Evolutionary conservation across 1,140 invertebrate genomes (phyloP).

Genomic region (Saccostrea echinata): DNA sequence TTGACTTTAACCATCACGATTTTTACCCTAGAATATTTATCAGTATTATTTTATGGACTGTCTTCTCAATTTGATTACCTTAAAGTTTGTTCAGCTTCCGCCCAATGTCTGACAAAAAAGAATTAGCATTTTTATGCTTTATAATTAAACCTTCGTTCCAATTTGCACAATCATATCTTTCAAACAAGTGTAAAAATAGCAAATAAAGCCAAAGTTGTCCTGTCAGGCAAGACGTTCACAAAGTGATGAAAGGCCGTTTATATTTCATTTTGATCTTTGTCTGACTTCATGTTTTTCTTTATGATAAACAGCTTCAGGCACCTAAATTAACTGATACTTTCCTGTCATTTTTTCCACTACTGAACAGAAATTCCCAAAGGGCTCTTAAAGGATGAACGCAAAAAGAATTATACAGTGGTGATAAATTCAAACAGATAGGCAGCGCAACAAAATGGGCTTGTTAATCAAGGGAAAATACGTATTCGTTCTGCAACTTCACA

Average conservation of each 20-base stretch:
- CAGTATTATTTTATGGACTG: too few relatives aligned
- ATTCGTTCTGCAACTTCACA: not conserved
- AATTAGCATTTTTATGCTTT: too few relatives aligned
- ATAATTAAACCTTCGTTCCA: too few relatives aligned
- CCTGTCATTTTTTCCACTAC: not conserved
- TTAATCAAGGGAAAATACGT: conserved; percentile 6
- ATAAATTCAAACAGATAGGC: conserved; percentile 25
- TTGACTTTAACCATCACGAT: too few relatives aligned
- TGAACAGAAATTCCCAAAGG: not conserved
- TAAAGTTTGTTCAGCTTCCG: too few relatives aligned
- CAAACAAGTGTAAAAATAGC: not conserved
- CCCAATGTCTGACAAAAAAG: too few relatives aligned
- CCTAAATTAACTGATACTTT: not conserved
- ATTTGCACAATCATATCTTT: not conserved
- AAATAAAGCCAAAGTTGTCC: not conserved
- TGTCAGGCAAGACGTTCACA: too few relatives aligned
- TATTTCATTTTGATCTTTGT: not conserved
- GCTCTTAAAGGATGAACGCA: not conserved
- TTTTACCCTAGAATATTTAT: too few relatives aligned
- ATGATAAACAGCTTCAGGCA: not conserved
- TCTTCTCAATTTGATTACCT: too few relatives aligned
- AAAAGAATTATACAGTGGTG: not conserved
- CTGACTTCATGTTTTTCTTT: not conserved
- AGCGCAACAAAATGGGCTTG: not conserved
- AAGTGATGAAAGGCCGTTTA: not conserved